These are phyloP conservation scores for Sphaeramia orbicularis DNA, from an alignment of 2,797 vertebrate species.

Conservation along the genomic window DNA sequence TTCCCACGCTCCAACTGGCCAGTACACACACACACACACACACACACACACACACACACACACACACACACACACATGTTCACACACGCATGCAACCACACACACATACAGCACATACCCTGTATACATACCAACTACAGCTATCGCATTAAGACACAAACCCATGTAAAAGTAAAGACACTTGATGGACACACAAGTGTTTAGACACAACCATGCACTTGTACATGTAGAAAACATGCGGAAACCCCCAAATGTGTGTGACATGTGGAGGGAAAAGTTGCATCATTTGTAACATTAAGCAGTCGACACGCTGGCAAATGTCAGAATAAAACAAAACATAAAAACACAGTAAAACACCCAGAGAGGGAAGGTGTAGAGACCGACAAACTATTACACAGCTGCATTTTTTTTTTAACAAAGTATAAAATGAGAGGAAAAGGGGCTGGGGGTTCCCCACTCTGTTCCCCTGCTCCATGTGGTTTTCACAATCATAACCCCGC, in stretches of 20 bases:
- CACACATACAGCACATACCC: slow-evolving; percentile 15
- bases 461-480: slow-evolving; percentile 30
- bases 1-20: slow-evolving; percentile 84
- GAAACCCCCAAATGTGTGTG: slow-evolving; percentile 11
- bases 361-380: neutral
- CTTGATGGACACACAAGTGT: slow-evolving; percentile 7
- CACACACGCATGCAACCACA: slow-evolving; percentile 43
- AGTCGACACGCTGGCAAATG: slow-evolving; percentile 30
- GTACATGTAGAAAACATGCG: slow-evolving; percentile 9
- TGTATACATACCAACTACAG: slow-evolving; percentile 44
- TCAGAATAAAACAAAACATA: slow-evolving; percentile 25
- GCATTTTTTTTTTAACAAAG: too few relatives aligned
- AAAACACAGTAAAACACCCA: slow-evolving; percentile 12
- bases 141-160: slow-evolving; percentile 39
- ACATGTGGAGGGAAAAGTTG: slow-evolving; percentile 19
- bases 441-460: slow-evolving; percentile 6
- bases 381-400: too few relatives aligned
- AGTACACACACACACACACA: slow-evolving; percentile 56
- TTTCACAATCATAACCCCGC: slow-evolving; percentile 49
- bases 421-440: neutral
- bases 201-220: slow-evolving; percentile 16
- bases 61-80: slow-evolving; percentile 17
- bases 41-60: slow-evolving; percentile 43
- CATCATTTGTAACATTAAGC: slow-evolving; percentile 30
- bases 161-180: slow-evolving; percentile 45